These are phyloP conservation scores for Dicrostonyx torquatus DNA, from an alignment of 2,797 vertebrate species.

Conservation along the genomic window DNA sequence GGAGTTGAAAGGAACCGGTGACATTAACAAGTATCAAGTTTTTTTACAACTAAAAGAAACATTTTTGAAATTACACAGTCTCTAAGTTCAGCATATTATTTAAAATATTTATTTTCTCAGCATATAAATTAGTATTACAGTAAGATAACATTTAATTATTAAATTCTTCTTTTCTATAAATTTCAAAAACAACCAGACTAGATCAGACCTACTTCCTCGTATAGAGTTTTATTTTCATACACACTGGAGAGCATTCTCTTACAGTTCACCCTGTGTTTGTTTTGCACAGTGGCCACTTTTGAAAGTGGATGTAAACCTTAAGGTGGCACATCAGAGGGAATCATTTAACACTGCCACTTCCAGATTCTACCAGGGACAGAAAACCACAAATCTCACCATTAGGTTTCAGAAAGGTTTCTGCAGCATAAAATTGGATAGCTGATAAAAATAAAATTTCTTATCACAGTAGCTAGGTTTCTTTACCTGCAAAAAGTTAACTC, in stretches of 20 bases:
- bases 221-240: neutral
- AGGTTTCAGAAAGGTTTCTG: conserved; percentile 51
- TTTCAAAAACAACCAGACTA: conserved; percentile 57
- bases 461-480: neutral
- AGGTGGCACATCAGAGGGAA: conserved; percentile 50
- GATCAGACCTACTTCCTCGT: neutral
- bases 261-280: conserved; percentile 26
- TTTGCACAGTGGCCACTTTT: conserved; percentile 28
- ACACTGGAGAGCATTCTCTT: neutral
- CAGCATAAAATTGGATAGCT: conserved; percentile 29
- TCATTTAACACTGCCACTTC: conserved; percentile 23
- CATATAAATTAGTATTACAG: conserved; percentile 48
- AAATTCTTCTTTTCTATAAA: conserved; percentile 40
- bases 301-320: neutral
- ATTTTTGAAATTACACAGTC: conserved; percentile 2
- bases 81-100: conserved; percentile 43
- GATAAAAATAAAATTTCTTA: conserved; percentile 28
- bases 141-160: conserved; percentile 42
- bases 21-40: conserved; percentile 26
- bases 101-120: conserved; percentile 55
- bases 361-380: conserved; percentile 32
- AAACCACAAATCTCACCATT: neutral
- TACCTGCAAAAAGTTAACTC: conserved; percentile 4
- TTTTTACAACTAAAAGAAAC: conserved; percentile 36
- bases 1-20: conserved; percentile 48